Percentiles rank a stretch among this genome's conserved stretches.
Evolutionary conservation across 2,888 invertebrate genomes (phyloP).

Genomic region (Campaea margaritaria): DNA sequence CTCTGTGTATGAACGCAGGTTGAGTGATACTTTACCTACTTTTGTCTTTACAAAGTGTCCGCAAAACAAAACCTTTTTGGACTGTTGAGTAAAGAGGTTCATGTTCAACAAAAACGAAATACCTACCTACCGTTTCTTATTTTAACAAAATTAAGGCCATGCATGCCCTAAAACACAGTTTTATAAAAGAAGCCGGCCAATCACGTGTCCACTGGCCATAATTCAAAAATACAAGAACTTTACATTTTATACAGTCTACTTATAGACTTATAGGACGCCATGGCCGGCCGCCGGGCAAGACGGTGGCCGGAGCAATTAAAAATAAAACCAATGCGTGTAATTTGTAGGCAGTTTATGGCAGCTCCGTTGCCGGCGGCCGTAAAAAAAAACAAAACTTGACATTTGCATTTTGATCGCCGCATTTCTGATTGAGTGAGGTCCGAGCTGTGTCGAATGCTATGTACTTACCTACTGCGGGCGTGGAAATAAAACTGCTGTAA

Average conservation of each 20-base stretch:
- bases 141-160: too few species aligned
- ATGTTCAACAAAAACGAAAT: too few species aligned
- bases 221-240: constrained; percentile 66
- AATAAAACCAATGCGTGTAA: constrained; percentile 80
- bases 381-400: constrained; percentile 66
- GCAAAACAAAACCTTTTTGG: too few species aligned
- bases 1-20: too few species aligned
- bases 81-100: too few species aligned
- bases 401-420: constrained; percentile 71
- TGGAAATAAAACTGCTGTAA: not conserved
- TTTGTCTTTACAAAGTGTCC: too few species aligned
- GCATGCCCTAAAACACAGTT: not conserved
- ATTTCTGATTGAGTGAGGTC: constrained; percentile 77
- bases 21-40: too few species aligned
- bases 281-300: constrained; percentile 72
- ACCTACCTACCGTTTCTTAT: too few species aligned
- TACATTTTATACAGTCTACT: not conserved
- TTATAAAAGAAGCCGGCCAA: constrained; percentile 57
- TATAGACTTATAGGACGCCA: constrained; percentile 2
- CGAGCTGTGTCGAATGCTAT: constrained; percentile 5
- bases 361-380: constrained; percentile 57
- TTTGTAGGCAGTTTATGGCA: constrained; percentile 79
- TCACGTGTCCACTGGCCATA: constrained; percentile 78
- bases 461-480: not conserved
- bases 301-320: constrained; percentile 83